phyloP scores from a whole-genome alignment of 1,140 invertebrate genomes.

The Atta colombica region DNA sequence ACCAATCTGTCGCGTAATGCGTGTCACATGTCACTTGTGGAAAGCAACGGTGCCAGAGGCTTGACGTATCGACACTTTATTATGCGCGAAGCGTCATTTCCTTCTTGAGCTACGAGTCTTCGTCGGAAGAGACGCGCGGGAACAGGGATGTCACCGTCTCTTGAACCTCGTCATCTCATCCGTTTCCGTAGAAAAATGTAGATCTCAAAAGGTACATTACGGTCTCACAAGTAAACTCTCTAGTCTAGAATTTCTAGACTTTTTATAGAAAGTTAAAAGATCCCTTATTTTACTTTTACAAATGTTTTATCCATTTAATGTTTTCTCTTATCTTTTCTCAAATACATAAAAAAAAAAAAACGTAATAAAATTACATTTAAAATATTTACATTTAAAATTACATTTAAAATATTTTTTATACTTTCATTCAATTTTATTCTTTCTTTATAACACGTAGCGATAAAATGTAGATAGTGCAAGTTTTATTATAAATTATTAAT shows the following conservation, averaged over 20 bases:
- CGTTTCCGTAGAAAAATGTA: slow-evolving; percentile 18
- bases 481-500: slow-evolving; percentile 27
- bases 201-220: background rate
- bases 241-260: background rate
- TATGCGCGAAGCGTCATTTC: slow-evolving; percentile 80
- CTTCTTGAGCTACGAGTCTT: slow-evolving; percentile 66
- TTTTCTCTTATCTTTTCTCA: background rate
- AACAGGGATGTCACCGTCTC: background rate
- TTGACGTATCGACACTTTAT: slow-evolving; percentile 71
- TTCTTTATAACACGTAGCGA: background rate
- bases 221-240: background rate
- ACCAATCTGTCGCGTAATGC: slow-evolving; percentile 70
- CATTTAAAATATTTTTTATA: background rate
- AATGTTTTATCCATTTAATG: background rate
- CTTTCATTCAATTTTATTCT: background rate
- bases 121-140: slow-evolving; percentile 21
- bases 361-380: background rate
- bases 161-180: slow-evolving; percentile 33
- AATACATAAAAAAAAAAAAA: background rate
- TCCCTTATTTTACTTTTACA: background rate
- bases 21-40: slow-evolving; percentile 68
- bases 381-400: background rate
- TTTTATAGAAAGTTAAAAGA: background rate
- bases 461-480: background rate
- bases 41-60: slow-evolving; percentile 67